Evolutionary conservation across 2,797 vertebrate genomes (phyloP), one percentile per base, ranked within the genome.

Genomic region (Leptoclinus maculatus): DNA sequence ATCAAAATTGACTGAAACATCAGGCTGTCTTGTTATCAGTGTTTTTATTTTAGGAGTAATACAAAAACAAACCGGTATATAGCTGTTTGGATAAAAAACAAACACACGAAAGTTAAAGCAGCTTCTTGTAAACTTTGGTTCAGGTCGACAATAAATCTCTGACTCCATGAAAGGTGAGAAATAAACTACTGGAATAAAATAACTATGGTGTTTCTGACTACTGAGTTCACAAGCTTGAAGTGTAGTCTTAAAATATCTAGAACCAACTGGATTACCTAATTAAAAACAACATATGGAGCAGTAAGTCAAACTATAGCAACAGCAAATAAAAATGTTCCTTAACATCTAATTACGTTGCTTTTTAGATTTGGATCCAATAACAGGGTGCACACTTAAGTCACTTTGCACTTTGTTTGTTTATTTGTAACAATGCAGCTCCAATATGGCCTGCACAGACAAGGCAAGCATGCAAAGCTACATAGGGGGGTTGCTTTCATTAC

Each of bases 401-500:
- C 14, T 49, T 59, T 29, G 3, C 7, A 32, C 10, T 23, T 51
- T 23, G 21, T 74, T 58, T 78, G 1, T 75, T 69, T 83, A 39
- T 67, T 53, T 0, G 3, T 57, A 49, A 51, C 5, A 9, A 51
- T 7, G 17, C 25, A 14, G 45, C 69, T 69, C 36, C 34, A 19
- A 2, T 38, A 19, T 43, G 2, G 6, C 49, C 45, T 41, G 45
- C 68, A 45, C 62, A 65, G 39, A 68, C 45, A 49, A 53, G 25
- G 49, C 57, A 34, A 57, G 76, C 68, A 75, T 54, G 59, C 74
- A 68, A 27, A 74, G 39, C 66, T 65, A 8, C 58, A 25, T 1
- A 23, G 36, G n/a, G 73, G 71, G 23, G 58, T 76, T 65, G 78
- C 62, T 82, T 87, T 80, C 38, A 71, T 79, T 59, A 25, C 23